A percentile compares a stretch with the other conserved stretches of the same genome.
These are phyloP conservation scores for Baryphthengus martii DNA, from an alignment of 2,113 vertebrate species.

Conservation along the genomic window DNA sequence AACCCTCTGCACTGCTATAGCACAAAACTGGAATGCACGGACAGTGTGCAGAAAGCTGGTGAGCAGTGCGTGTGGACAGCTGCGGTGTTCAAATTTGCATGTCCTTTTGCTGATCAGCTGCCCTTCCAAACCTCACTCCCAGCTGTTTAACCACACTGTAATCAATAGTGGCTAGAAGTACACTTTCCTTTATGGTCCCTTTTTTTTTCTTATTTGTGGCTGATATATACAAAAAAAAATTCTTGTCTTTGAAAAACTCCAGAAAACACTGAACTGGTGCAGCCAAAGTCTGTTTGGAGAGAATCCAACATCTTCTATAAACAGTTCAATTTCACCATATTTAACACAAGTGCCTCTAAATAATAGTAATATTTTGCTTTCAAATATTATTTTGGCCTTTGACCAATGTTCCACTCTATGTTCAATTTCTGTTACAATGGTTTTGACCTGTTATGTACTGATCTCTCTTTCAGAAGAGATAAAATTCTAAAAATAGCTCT, in stretches of 20 bases:
- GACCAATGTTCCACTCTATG: conserved; percentile 41
- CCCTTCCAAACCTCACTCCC: background rate
- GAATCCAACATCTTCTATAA: conserved; percentile 62
- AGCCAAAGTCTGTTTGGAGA: conserved; percentile 41
- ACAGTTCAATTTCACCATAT: conserved; percentile 46
- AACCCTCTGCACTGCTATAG: background rate
- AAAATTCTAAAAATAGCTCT: conserved; percentile 43
- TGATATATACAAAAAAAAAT: background rate
- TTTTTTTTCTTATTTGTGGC: background rate
- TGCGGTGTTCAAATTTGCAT: background rate
- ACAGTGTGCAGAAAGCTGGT: background rate
- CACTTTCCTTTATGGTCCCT: background rate
- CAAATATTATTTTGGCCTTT: conserved; percentile 61
- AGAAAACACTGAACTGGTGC: background rate
- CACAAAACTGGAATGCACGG: fast-evolving
- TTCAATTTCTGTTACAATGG: conserved; percentile 8
- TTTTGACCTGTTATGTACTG: background rate
- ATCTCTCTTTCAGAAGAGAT: conserved; percentile 46
- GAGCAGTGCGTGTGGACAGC: fast-evolving
- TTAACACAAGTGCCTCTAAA: conserved; percentile 40
- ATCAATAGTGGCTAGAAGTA: background rate
- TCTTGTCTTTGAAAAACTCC: background rate
- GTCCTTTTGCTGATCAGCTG: background rate
- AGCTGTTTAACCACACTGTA: background rate
- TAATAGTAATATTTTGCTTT: conserved; percentile 37